These are phyloP conservation scores for Ptilorrhoa leucosticta DNA, from an alignment of 2,113 vertebrate genomes.

Conservation along the genomic window DNA sequence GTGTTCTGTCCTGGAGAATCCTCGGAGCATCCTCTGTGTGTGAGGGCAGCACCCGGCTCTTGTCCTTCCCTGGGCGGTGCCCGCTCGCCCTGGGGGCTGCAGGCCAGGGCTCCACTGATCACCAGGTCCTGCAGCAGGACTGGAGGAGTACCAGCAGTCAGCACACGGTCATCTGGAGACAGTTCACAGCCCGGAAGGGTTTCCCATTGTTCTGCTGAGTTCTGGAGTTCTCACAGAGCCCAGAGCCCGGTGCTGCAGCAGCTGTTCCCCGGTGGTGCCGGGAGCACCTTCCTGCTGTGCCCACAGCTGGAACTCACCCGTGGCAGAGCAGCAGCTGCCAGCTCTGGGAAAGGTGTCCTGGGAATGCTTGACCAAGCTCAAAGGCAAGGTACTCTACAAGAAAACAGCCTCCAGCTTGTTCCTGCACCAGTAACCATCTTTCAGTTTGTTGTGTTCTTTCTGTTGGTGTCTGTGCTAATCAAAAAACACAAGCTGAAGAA, in stretches of 20 bases:
- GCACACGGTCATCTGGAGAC: background rate
- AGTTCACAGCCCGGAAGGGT: background rate
- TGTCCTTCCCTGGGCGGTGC: background rate
- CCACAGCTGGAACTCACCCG: background rate
- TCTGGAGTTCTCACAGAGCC: background rate
- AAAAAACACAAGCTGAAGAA: constrained; percentile 19
- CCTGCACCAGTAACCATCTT: background rate
- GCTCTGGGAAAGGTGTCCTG: background rate
- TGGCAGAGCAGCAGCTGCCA: background rate
- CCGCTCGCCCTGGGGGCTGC: background rate
- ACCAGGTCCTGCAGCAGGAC: background rate
- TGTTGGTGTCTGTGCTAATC: background rate
- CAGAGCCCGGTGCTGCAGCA: background rate
- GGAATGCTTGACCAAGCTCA: background rate
- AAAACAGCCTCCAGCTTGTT: background rate
- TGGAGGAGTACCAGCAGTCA: background rate
- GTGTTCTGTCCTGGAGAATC: background rate
- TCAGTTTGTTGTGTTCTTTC: background rate
- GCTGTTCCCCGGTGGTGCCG: background rate
- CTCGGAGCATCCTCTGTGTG: background rate
- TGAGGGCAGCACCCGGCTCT: background rate
- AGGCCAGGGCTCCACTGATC: background rate
- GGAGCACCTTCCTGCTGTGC: background rate
- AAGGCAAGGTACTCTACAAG: background rate
- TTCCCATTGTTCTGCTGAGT: background rate